Evolutionary conservation across 2,797 vertebrate genomes (phyloP).

Genomic region (Psittacula derbiana): DNA sequence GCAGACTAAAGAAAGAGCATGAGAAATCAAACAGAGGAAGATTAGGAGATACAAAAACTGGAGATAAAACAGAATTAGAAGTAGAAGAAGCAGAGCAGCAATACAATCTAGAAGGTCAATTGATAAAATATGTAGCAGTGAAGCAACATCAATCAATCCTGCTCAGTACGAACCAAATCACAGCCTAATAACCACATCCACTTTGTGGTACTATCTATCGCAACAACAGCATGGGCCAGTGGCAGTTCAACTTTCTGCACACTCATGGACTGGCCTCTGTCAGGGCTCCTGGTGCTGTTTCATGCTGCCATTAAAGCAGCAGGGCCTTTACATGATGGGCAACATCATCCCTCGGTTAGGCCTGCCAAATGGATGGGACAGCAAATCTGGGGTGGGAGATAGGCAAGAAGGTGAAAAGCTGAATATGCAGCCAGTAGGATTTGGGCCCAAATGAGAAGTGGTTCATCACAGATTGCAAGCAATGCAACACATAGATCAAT

Average conservation of each 20-base stretch:
- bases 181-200: conserved; percentile 71
- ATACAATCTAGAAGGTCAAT: conserved; percentile 69
- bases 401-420: neutral
- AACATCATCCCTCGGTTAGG: neutral
- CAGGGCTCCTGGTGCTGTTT: neutral
- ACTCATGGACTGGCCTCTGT: neutral
- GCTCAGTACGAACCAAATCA: conserved; percentile 60
- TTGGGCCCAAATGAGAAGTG: neutral
- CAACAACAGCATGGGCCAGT: conserved; percentile 43
- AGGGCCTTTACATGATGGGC: neutral
- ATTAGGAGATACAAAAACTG: conserved; percentile 54
- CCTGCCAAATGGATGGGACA: neutral
- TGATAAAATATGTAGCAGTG: conserved; percentile 68
- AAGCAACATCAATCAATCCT: conserved; percentile 70
- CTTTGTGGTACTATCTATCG: conserved; percentile 59
- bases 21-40: conserved; percentile 54
- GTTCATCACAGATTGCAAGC: neutral
- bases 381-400: neutral
- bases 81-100: conserved; percentile 53
- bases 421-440: neutral
- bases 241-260: conserved; percentile 23
- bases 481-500: neutral
- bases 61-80: conserved; percentile 67
- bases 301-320: neutral
- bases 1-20: conserved; percentile 18